phyloP scores from a whole-genome alignment of 2,888 invertebrate species.

The Drosophila leonis region DNA sequence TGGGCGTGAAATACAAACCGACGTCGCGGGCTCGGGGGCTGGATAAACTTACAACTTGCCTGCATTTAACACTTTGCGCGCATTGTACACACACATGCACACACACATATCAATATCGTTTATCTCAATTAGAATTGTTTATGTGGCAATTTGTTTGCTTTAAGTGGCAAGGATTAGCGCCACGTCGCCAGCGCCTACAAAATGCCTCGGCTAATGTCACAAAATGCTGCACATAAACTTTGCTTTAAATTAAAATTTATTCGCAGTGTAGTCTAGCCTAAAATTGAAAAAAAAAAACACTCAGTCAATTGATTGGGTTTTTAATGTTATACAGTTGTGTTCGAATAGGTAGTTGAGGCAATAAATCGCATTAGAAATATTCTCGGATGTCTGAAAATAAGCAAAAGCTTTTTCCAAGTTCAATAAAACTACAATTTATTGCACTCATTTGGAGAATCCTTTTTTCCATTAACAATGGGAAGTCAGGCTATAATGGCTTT shows the following conservation, averaged over 20 bases:
- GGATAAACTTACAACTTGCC: slow-evolving; percentile 52
- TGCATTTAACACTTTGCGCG: slow-evolving; percentile 64
- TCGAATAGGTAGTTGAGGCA: slow-evolving; percentile 1
- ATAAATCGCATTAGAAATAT: slow-evolving; percentile 1
- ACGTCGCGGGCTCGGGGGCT: neutral
- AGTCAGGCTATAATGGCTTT: neutral
- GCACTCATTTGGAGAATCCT: neutral
- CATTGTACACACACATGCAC: slow-evolving; percentile 16
- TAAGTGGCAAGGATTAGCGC: slow-evolving; percentile 67
- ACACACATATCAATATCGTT: slow-evolving; percentile 58
- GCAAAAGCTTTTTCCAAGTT: neutral
- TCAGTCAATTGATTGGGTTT: slow-evolving; percentile 20
- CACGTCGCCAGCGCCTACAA: slow-evolving; percentile 41
- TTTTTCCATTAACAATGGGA: neutral
- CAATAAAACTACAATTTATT: slow-evolving; percentile 2
- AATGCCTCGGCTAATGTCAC: slow-evolving; percentile 46
- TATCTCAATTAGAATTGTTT: slow-evolving; percentile 78
- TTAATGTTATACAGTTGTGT: slow-evolving; percentile 1
- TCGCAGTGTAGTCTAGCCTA: slow-evolving; percentile 8
- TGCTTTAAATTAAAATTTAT: slow-evolving; percentile 71
- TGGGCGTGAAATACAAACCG: slow-evolving; percentile 31
- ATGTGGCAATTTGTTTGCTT: slow-evolving; percentile 76
- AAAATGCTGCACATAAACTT: slow-evolving; percentile 30
- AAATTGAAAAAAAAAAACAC: slow-evolving; percentile 11
- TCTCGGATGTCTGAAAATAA: neutral